phyloP scores from a whole-genome alignment of 2,888 invertebrate species.

The Hermodice carunculata region DNA sequence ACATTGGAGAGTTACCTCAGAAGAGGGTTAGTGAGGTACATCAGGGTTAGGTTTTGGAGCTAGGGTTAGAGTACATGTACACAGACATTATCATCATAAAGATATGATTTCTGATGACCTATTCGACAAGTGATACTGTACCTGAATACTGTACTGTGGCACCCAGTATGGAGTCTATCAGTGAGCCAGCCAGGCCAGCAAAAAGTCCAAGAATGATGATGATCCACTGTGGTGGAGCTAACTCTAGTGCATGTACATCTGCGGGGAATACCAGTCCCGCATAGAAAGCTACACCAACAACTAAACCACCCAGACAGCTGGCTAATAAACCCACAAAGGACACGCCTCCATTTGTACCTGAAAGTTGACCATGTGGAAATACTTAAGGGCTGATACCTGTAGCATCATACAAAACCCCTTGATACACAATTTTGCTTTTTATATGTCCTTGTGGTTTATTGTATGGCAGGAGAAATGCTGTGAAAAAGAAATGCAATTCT shows the following conservation, averaged over 20 bases:
- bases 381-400: not conserved
- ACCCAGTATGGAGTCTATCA: slow-evolving; percentile 87
- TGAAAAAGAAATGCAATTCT: too few species aligned
- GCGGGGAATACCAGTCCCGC: slow-evolving; percentile 76
- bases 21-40: too few species aligned
- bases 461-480: too few species aligned
- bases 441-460: too few species aligned
- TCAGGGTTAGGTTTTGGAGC: too few species aligned
- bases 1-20: too few species aligned
- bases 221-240: slow-evolving; percentile 78
- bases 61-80: too few species aligned
- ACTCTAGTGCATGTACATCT: slow-evolving; percentile 38
- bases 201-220: slow-evolving; percentile 80
- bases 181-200: slow-evolving; percentile 84
- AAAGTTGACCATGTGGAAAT: not conserved
- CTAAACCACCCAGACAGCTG: slow-evolving; percentile 78
- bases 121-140: too few species aligned
- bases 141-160: slow-evolving; percentile 91
- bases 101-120: too few species aligned
- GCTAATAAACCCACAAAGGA: slow-evolving; percentile 74
- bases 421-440: too few species aligned
- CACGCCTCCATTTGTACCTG: slow-evolving; percentile 91
- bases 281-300: slow-evolving; percentile 82
- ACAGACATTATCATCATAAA: too few species aligned
- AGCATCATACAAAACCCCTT: too few species aligned